A percentile compares a stretch with the other conserved stretches of the same genome.
Evolutionary conservation across 2,888 invertebrate genomes (phyloP).

Genomic region (Drosophila prostipennis): DNA sequence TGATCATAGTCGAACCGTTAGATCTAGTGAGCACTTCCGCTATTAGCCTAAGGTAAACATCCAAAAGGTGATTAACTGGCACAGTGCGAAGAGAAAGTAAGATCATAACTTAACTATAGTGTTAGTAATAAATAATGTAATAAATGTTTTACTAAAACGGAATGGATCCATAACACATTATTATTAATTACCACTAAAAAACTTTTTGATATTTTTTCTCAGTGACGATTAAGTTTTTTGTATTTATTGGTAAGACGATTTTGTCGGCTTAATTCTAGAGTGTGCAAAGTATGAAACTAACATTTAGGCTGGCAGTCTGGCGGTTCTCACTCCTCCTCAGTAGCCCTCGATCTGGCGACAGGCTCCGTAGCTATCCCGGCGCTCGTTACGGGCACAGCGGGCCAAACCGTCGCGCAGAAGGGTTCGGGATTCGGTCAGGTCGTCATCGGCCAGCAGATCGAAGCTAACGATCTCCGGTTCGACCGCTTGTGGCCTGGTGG

Average conservation of each 20-base stretch:
- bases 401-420: constrained; percentile 88
- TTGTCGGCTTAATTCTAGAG: constrained; percentile 36
- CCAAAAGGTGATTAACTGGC: constrained; percentile 8
- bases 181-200: background rate
- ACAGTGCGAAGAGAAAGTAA: background rate
- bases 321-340: constrained; percentile 59
- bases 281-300: constrained; percentile 47
- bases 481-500: constrained; percentile 65
- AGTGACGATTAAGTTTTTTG: constrained; percentile 4
- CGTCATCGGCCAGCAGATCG: constrained; percentile 67
- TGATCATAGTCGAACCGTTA: constrained; percentile 39
- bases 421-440: constrained; percentile 82
- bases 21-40: constrained; percentile 32
- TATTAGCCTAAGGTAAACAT: constrained; percentile 16
- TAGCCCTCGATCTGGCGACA: constrained; percentile 85
- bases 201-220: background rate
- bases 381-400: constrained; percentile 90
- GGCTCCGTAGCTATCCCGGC: constrained; percentile 88
- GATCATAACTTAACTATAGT: no score
- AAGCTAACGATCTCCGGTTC: constrained; percentile 79
- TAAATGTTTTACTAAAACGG: background rate
- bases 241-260: constrained; percentile 38
- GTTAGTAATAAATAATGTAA: background rate
- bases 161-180: background rate
- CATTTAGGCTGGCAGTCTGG: constrained; percentile 58